Base-by-base conservation (phyloP, 2,113 vertebrate species). In the Thamnophis sirtalis region DNA sequence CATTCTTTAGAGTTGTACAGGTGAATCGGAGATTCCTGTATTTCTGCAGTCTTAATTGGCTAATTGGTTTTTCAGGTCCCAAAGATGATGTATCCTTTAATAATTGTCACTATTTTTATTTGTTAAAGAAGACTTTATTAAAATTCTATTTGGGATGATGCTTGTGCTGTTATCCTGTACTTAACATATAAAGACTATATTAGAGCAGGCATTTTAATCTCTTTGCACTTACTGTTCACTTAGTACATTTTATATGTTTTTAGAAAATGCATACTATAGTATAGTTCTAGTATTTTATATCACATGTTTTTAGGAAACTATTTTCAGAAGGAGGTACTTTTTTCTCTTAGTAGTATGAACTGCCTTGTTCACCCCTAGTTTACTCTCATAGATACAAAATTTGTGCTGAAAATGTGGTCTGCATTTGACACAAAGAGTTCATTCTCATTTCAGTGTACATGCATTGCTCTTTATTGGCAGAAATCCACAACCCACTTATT, bases 171-270 rank as follows among this genome's bases (percentile, higher is more conserved):
- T 86, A 93, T 48, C 92, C 87, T 94, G n/a, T 95, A 26, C 54
- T 93, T 94, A 54, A 5, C 92, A 95, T 94, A 93, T 94, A 96
- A 95, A 94, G 73, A 84, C 92, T 95, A 95, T 96, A 95, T 54
- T 94, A 94, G 96, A 91, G 92, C 93, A 95, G 93, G 84, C 5
- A 56, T 93, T 92, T 86, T 89, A 88, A 96, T 93, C 63, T 95
- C 91, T 93, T 96, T 95, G 95, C 96, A 95, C 94, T 96, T 97
- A 91, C 93, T 92, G 91, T 91, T 96, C 95, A 93, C 93, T 87
- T 96, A 90, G 91, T 95, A 94, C 93, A 28, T 96, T 96, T 96
- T 95, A 7, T 95, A 93, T 94, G 91, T 93, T 96, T 90, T 94
- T 96, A 87, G 58, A 13, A 8, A 91, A 60, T 89, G 54, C 11